Evolutionary conservation across 2,797 vertebrate genomes (phyloP).

Genomic region (Euphonia xanthogaster): DNA sequence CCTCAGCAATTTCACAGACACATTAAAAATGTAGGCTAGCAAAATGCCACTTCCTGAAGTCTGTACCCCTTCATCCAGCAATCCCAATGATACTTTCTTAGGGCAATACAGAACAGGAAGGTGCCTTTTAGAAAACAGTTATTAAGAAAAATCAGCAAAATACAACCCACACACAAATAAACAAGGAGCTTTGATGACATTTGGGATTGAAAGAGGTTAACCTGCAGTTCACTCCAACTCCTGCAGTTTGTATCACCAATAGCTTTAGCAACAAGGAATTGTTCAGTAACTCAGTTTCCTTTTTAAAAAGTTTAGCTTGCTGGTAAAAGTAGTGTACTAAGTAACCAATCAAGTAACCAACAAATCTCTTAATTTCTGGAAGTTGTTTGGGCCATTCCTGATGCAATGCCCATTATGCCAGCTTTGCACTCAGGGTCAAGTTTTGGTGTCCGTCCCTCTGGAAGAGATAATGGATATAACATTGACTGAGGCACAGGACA

Average conservation of each 20-base stretch:
- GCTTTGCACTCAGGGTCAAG: not conserved
- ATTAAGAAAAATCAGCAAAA: not conserved
- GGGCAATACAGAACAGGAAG: not conserved
- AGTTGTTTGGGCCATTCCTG: slow-evolving; percentile 38
- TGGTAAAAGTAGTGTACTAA: slow-evolving; percentile 52
- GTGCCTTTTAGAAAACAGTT: not conserved
- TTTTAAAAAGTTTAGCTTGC: slow-evolving; percentile 1
- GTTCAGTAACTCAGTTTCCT: not conserved
- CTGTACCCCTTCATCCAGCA: not conserved
- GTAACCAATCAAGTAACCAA: slow-evolving; percentile 21
- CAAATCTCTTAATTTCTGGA: slow-evolving; percentile 52
- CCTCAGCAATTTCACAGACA: not conserved
- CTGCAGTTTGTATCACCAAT: not conserved
- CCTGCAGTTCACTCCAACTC: slow-evolving; percentile 38
- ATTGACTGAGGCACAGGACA: not conserved
- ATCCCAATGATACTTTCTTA: not conserved
- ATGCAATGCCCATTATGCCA: not conserved
- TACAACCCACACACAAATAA: not conserved
- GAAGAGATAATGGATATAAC: not conserved
- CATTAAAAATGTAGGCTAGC: not conserved
- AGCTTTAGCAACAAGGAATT: slow-evolving; percentile 51
- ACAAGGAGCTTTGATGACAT: not conserved
- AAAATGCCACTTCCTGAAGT: not conserved
- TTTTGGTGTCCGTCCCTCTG: not conserved
- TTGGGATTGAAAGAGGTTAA: slow-evolving; percentile 4